These are phyloP conservation scores for Thaumetopoea pityocampa DNA, from an alignment of 1,140 invertebrate genomes.

Conservation along the genomic window DNA sequence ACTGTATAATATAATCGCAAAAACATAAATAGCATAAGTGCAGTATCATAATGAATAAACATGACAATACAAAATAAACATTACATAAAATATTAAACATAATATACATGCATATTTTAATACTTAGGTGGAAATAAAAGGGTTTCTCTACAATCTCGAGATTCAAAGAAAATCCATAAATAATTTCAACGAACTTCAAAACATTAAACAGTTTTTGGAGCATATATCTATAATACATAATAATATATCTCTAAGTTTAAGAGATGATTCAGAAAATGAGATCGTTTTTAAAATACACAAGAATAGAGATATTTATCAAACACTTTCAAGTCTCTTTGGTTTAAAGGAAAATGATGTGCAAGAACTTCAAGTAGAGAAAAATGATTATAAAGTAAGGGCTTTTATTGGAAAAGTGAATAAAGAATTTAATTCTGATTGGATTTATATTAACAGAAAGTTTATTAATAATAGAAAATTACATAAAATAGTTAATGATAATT, in stretches of 20 bases:
- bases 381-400: conserved; percentile 74
- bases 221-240: conserved; percentile 78
- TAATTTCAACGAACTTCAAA: conserved; percentile 75
- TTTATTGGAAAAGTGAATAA: conserved; percentile 73
- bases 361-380: conserved; percentile 71
- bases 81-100: too few species aligned
- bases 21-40: too few species aligned
- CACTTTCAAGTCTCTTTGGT: conserved; percentile 73
- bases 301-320: conserved; percentile 69
- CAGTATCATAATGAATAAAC: too few species aligned
- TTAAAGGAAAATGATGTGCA: conserved; percentile 59
- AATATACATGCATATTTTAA: too few species aligned
- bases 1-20: too few species aligned
- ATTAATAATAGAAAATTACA: conserved; percentile 76
- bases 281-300: conserved; percentile 77
- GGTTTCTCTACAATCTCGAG: conserved; percentile 79
- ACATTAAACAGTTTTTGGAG: conserved; percentile 76
- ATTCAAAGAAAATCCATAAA: conserved; percentile 78
- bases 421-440: conserved; percentile 75
- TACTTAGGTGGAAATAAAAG: conserved; percentile 75
- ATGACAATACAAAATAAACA: too few species aligned
- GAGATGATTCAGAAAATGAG: conserved; percentile 77
- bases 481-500: conserved; percentile 69
- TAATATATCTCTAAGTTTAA: conserved; percentile 76
- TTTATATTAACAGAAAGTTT: conserved; percentile 79